Evolutionary conservation across 2,888 invertebrate species (phyloP).

Genomic region (Hesperia comma): DNA sequence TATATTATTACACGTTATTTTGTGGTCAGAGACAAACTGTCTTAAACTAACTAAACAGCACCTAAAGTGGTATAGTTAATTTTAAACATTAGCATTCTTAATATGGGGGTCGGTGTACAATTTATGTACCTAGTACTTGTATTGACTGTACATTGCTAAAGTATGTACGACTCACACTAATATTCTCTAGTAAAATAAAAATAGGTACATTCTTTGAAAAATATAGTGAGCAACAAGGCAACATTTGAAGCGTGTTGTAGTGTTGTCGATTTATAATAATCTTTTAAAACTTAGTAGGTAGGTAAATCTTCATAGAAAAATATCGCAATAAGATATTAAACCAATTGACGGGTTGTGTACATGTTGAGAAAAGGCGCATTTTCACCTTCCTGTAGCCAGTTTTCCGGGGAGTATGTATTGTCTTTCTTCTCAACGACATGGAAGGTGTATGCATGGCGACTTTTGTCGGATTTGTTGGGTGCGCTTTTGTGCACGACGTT

Average conservation of each 20-base stretch:
- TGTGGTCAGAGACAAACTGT: background rate
- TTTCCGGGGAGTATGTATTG: constrained; percentile 89
- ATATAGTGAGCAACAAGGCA: constrained; percentile 6
- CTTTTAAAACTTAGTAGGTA: background rate
- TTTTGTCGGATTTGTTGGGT: constrained; percentile 90
- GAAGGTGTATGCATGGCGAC: constrained; percentile 98
- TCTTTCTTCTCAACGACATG: constrained; percentile 93
- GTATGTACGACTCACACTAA: background rate
- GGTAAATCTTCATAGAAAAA: background rate
- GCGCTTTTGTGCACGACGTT: constrained; percentile 97
- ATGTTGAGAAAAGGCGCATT: constrained; percentile 88
- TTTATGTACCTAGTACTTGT: too few species aligned
- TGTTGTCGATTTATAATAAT: background rate
- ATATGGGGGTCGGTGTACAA: too few species aligned
- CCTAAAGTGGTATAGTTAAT: background rate
- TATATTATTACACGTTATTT: background rate
- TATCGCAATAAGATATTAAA: constrained; percentile 43
- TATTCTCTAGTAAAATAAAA: background rate
- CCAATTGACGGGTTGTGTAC: constrained; percentile 81
- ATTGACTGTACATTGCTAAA: background rate
- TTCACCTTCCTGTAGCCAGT: constrained; percentile 93
- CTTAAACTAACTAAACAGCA: background rate
- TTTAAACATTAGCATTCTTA: background rate
- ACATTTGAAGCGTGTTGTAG: background rate
- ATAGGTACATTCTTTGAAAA: background rate